phyloP scores from a whole-genome alignment of 2,113 vertebrate genomes.

The Oxygymnocypris stewartii region DNA sequence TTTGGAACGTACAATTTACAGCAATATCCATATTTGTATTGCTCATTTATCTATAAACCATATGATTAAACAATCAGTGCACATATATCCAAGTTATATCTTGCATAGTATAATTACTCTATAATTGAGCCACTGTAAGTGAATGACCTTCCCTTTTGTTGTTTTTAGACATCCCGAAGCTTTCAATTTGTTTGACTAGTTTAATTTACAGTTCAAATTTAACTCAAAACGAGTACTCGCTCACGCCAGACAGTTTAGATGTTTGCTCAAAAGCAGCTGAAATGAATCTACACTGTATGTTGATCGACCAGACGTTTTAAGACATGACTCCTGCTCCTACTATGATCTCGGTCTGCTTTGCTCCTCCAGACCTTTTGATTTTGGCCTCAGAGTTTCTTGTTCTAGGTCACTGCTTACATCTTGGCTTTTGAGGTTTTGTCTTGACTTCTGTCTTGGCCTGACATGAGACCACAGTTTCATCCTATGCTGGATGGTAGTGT shows the following conservation, averaged over 20 bases:
- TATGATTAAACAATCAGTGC: constrained; percentile 73
- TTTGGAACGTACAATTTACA: constrained; percentile 69
- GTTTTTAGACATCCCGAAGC: constrained; percentile 59
- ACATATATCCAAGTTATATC: constrained; percentile 65
- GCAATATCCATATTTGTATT: constrained; percentile 49
- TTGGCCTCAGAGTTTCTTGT: constrained; percentile 17
- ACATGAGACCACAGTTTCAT: neutral
- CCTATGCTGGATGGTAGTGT: neutral
- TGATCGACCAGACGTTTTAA: neutral
- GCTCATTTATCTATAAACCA: constrained; percentile 61
- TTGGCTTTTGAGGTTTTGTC: constrained; percentile 26
- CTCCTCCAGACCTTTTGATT: neutral
- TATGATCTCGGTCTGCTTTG: constrained; percentile 3
- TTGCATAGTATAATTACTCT: constrained; percentile 78
- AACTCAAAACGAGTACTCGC: neutral
- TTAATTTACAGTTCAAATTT: constrained; percentile 18
- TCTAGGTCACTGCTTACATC: neutral
- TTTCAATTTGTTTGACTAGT: constrained; percentile 42
- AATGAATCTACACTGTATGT: constrained; percentile 11
- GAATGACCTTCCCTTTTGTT: neutral
- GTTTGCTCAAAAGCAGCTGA: constrained; percentile 19
- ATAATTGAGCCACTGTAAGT: constrained; percentile 55
- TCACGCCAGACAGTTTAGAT: neutral
- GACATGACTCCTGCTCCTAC: neutral
- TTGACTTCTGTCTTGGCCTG: constrained; percentile 21